These are phyloP conservation scores for Drosophila mimetica DNA, from an alignment of 2,888 invertebrate species.

Conservation along the genomic window DNA sequence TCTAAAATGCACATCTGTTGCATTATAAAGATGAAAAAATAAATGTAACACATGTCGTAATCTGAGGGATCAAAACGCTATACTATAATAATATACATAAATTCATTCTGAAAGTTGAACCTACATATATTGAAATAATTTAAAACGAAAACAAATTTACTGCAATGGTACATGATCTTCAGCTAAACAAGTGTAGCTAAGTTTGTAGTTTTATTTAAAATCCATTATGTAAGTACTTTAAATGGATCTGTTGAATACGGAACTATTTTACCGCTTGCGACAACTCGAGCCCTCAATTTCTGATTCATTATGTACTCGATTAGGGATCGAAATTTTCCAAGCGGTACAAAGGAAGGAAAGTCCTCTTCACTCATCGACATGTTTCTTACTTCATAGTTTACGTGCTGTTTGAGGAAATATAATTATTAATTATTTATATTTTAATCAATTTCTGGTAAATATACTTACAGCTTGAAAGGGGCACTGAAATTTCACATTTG, in stretches of 20 bases:
- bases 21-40: not conserved
- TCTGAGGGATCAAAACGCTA: too few relatives aligned
- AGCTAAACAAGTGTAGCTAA: too few relatives aligned
- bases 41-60: too few relatives aligned
- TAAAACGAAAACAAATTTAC: not conserved
- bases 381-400: conserved; percentile 8
- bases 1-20: not conserved
- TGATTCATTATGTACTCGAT: conserved; percentile 14
- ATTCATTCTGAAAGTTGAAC: too few relatives aligned
- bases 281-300: conserved; percentile 24
- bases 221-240: not conserved
- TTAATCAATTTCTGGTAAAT: not conserved
- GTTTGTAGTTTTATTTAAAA: not conserved
- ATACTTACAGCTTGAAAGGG: conserved; percentile 28
- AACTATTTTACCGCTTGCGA: conserved; percentile 13
- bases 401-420: conserved; percentile 5
- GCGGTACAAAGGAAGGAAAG: conserved; percentile 19
- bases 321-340: conserved; percentile 17
- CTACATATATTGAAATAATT: too few relatives aligned
- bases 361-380: conserved; percentile 24
- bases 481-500: conserved; percentile 13
- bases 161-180: not conserved
- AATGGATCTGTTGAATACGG: not conserved
- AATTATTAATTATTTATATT: not conserved
- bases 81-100: too few relatives aligned